phyloP scores from a whole-genome alignment of 2,888 invertebrate species.

The Slavum lentiscoides region DNA sequence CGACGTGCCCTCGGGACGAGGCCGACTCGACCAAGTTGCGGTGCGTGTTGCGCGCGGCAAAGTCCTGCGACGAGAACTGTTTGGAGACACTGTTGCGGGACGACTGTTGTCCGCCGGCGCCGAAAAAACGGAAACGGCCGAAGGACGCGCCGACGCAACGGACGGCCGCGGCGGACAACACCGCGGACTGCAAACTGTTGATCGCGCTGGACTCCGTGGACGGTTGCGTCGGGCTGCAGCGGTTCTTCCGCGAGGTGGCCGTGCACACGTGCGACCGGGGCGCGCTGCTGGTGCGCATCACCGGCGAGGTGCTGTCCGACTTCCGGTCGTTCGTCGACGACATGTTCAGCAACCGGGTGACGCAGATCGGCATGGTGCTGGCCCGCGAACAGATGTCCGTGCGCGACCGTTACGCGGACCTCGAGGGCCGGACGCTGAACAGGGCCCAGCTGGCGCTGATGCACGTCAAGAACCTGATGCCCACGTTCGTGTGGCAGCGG shows the following conservation, averaged over 20 bases:
- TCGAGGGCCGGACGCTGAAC: slow-evolving; percentile 14
- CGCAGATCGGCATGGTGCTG: slow-evolving; percentile 33
- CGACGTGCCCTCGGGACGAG: neutral
- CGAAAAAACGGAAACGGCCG: too few relatives aligned
- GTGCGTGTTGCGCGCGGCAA: neutral
- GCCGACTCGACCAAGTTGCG: neutral
- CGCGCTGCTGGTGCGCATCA: slow-evolving; percentile 2
- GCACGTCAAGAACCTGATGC: slow-evolving; percentile 5
- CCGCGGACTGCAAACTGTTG: neutral
- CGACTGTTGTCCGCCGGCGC: too few relatives aligned
- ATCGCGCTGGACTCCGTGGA: neutral
- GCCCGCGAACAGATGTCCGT: slow-evolving; percentile 21
- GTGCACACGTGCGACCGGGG: slow-evolving; percentile 30
- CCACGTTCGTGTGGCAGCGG: slow-evolving; percentile 29
- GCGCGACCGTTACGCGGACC: slow-evolving; percentile 13
- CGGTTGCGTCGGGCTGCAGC: neutral
- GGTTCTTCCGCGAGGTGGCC: slow-evolving; percentile 25
- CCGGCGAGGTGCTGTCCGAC: slow-evolving; percentile 9
- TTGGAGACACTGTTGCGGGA: neutral
- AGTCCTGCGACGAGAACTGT: neutral
- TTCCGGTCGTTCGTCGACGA: slow-evolving; percentile 30
- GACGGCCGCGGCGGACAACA: neutral
- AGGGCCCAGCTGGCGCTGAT: slow-evolving; percentile 17
- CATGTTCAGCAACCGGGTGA: slow-evolving; percentile 25
- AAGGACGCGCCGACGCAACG: neutral